Percentiles rank a stretch among this genome's conserved stretches.
phyloP scores from a whole-genome alignment of 2,888 invertebrate genomes.

The Andrena marginata region DNA sequence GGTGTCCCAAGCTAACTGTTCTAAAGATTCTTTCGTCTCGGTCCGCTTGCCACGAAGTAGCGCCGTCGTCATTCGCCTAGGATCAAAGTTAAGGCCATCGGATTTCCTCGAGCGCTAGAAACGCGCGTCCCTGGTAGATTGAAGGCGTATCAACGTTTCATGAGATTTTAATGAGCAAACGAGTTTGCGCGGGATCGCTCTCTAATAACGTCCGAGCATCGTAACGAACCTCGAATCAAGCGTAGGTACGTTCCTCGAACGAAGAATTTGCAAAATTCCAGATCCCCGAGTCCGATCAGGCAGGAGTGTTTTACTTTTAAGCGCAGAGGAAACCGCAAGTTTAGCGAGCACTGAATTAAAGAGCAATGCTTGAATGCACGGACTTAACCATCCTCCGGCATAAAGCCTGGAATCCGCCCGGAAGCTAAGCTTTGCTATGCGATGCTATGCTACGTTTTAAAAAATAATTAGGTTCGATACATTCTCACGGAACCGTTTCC shows the following conservation, averaged over 20 bases:
- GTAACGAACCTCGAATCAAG: constrained; percentile 17
- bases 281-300: constrained; percentile 17
- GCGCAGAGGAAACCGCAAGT: too few species aligned
- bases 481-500: too few species aligned
- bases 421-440: too few species aligned
- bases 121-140: constrained; percentile 35
- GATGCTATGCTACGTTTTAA: too few species aligned
- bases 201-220: not conserved
- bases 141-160: constrained; percentile 61
- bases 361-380: too few species aligned
- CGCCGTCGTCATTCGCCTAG: constrained; percentile 41
- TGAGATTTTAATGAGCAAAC: constrained; percentile 65
- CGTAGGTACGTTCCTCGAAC: not conserved
- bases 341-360: too few species aligned
- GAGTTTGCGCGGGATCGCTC: constrained; percentile 47
- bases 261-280: constrained; percentile 19
- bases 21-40: constrained; percentile 62
- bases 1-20: constrained; percentile 61
- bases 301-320: not conserved
- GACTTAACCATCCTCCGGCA: too few species aligned
- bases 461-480: too few species aligned
- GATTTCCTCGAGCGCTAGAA: constrained; percentile 32
- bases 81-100: constrained; percentile 49
- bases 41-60: constrained; percentile 49
- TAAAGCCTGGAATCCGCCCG: too few species aligned